phyloP scores from a whole-genome alignment of 1,140 invertebrate species.

The Euura saliciscinereae region DNA sequence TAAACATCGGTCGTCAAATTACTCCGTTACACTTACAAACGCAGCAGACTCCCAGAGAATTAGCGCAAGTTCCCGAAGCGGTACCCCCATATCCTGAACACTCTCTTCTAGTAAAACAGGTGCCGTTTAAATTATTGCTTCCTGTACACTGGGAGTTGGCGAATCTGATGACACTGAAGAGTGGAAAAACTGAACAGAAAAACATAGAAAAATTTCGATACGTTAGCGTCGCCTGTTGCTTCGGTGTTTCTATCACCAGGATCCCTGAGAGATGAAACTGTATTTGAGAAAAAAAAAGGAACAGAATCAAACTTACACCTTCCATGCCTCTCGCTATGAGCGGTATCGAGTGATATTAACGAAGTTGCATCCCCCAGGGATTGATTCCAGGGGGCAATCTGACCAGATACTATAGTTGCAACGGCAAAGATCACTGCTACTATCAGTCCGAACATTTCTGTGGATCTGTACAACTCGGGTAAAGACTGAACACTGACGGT shows the following conservation, averaged over 20 bases:
- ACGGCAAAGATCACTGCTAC: constrained; percentile 31
- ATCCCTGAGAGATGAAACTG: constrained; percentile 29
- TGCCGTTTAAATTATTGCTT: constrained; percentile 71
- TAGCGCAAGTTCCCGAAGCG: constrained; percentile 73
- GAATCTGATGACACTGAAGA: constrained; percentile 76
- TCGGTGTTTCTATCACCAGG: background rate
- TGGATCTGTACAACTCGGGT: background rate
- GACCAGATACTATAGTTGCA: constrained; percentile 26
- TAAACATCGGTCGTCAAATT: background rate
- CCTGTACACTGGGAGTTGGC: constrained; percentile 70
- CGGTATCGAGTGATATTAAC: constrained; percentile 6
- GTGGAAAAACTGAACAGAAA: constrained; percentile 66
- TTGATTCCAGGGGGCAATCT: constrained; percentile 20
- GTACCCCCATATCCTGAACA: constrained; percentile 74
- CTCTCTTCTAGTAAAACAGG: constrained; percentile 76
- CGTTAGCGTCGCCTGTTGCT: background rate
- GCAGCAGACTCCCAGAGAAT: constrained; percentile 75
- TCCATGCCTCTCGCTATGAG: constrained; percentile 16
- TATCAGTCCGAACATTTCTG: constrained; percentile 22
- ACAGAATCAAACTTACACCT: constrained; percentile 29
- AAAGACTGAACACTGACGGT: constrained; percentile 2
- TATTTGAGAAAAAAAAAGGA: background rate
- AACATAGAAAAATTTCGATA: constrained; percentile 22
- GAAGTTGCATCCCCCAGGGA: constrained; percentile 32
- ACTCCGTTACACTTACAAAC: constrained; percentile 68